phyloP scores from a whole-genome alignment of 2,888 invertebrate genomes.

The Anticlea derivata region DNA sequence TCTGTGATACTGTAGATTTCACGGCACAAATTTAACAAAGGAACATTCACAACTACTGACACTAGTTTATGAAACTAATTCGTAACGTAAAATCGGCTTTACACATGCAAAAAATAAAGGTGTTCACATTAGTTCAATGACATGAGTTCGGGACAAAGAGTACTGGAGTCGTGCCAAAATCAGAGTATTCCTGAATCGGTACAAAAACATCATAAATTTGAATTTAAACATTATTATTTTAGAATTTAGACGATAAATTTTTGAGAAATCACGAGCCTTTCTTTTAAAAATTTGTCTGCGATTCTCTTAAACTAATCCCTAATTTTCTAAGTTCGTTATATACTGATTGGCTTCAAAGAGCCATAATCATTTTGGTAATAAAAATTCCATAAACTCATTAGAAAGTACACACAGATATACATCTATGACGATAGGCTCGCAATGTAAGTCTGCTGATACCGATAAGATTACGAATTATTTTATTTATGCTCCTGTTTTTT shows the following conservation, averaged over 20 bases:
- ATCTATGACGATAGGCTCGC: background rate
- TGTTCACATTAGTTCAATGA: constrained; percentile 62
- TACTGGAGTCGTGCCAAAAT: constrained; percentile 64
- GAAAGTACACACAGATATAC: background rate
- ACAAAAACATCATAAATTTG: constrained; percentile 45
- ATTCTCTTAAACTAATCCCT: too few species aligned
- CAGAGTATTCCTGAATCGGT: constrained; percentile 56
- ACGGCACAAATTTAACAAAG: too few species aligned
- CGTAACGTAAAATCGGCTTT: constrained; percentile 19
- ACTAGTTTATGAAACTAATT: too few species aligned
- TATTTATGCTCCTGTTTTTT: too few species aligned
- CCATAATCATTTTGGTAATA: background rate
- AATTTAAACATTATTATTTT: constrained; percentile 19
- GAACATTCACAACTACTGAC: too few species aligned
- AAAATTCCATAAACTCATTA: background rate
- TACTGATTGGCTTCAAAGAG: too few species aligned
- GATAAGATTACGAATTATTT: background rate
- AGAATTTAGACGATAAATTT: constrained; percentile 17
- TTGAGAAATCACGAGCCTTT: background rate
- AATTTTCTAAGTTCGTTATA: too few species aligned
- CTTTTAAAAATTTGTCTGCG: background rate
- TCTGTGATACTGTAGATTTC: too few species aligned
- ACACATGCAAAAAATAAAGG: constrained; percentile 37
- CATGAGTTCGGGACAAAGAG: constrained; percentile 56
- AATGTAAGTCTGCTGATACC: background rate